phyloP scores from a whole-genome alignment of 2,797 vertebrate species.

The Chelmon rostratus region DNA sequence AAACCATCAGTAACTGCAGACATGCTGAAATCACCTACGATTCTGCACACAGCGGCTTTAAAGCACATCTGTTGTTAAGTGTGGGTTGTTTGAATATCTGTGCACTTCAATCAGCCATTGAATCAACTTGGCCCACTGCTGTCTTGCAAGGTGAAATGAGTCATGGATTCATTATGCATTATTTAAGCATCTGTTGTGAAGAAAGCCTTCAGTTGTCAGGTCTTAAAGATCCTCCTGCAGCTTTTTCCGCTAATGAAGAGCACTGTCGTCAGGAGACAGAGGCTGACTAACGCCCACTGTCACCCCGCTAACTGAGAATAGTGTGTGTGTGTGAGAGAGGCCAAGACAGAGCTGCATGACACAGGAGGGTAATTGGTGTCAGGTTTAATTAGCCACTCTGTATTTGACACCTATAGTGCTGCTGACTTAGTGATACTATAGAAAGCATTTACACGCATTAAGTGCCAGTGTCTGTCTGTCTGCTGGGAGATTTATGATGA shows the following conservation, averaged over 20 bases:
- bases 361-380: conserved; percentile 14
- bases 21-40: background rate
- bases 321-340: conserved; percentile 1
- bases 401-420: background rate
- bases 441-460: background rate
- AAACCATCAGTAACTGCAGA: background rate
- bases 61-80: background rate
- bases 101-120: background rate
- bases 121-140: background rate
- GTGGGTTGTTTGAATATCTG: background rate
- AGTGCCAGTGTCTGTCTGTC: background rate
- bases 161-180: background rate
- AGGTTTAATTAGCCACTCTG: conserved; percentile 10
- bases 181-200: conserved; percentile 4
- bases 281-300: background rate
- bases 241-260: background rate
- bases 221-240: background rate
- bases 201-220: background rate
- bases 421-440: conserved; percentile 1
- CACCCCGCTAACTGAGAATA: background rate
- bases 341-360: background rate
- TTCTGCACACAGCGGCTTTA: background rate
- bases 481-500: background rate
- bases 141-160: background rate
- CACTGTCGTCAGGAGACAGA: conserved; percentile 6